Conservation (phyloP, 2,113 vertebrate species). For the Hypanus sabinus region DNA sequence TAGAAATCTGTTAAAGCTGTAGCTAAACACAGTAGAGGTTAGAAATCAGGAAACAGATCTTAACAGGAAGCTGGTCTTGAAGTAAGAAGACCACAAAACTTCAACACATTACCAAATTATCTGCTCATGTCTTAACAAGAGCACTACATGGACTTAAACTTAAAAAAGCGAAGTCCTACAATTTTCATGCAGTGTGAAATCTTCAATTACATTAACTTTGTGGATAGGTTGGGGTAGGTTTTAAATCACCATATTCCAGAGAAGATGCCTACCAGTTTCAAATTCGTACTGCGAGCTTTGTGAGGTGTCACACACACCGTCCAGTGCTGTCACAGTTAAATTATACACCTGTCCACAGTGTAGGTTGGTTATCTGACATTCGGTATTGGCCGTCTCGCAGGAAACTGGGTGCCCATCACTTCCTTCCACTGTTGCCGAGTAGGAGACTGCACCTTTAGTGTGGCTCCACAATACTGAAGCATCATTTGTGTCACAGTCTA, state of each 20-base stretch:
- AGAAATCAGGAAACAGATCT: too few species aligned
- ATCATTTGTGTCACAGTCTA: slow-evolving; percentile 40
- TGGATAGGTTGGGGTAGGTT: neutral
- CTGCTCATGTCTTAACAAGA: too few species aligned
- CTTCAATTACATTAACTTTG: too few species aligned
- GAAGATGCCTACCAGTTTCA: slow-evolving; percentile 49
- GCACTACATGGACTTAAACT: too few species aligned
- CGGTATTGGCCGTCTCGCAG: slow-evolving; percentile 47
- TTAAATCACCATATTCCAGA: neutral
- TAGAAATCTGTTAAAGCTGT: too few species aligned
- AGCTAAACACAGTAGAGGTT: too few species aligned
- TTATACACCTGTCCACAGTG: slow-evolving; percentile 57
- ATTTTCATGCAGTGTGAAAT: too few species aligned
- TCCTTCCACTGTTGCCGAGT: slow-evolving; percentile 44
- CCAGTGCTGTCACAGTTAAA: slow-evolving; percentile 46
- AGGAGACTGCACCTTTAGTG: slow-evolving; percentile 48
- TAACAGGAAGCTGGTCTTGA: too few species aligned
- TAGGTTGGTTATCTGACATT: slow-evolving; percentile 54
- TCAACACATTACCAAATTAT: too few species aligned
- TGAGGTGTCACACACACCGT: slow-evolving; percentile 45
- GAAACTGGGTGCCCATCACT: slow-evolving; percentile 48
- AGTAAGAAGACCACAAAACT: too few species aligned
- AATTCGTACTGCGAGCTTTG: slow-evolving; percentile 44
- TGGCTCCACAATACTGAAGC: slow-evolving; percentile 54
- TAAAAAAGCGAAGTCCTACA: too few species aligned